Conservation (phyloP, 2,113 vertebrate genomes). For the Sylvilagus bachmani region DNA sequence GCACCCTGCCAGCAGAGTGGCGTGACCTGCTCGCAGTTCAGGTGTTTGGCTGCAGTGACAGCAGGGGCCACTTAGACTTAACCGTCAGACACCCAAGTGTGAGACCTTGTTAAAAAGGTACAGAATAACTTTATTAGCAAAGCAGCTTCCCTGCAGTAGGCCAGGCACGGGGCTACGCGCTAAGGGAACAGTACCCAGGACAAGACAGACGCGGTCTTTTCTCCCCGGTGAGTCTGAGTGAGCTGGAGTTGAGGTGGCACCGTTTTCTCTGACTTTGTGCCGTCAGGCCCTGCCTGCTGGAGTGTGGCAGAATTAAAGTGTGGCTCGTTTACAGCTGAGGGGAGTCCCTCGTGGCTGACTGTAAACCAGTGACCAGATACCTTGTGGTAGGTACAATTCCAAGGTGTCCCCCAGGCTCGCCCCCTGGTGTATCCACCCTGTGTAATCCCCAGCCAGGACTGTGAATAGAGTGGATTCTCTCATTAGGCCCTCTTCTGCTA, state of each 20-base stretch:
- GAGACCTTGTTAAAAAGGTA: not conserved
- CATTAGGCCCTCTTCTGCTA: not conserved
- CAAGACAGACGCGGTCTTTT: not conserved
- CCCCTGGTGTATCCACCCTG: not conserved
- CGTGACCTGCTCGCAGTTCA: not conserved
- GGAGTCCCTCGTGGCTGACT: not conserved
- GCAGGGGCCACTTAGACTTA: not conserved
- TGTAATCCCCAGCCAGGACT: not conserved
- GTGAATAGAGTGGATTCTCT: not conserved
- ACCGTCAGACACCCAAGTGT: not conserved
- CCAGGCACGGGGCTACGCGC: not conserved
- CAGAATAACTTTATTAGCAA: not conserved
- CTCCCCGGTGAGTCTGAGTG: not conserved
- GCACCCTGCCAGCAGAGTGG: not conserved
- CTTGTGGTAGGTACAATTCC: not conserved
- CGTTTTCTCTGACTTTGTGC: not conserved
- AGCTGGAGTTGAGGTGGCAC: not conserved
- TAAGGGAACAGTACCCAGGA: not conserved
- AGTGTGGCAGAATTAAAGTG: not conserved
- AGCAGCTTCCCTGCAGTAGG: accelerated
- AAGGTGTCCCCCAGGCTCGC: not conserved
- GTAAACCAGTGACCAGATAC: not conserved
- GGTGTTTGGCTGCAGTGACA: not conserved
- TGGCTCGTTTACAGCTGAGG: not conserved
- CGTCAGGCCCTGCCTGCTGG: not conserved